Conservation (phyloP, 23 tunicate species). For the Halocynthia roretzi region DNA sequence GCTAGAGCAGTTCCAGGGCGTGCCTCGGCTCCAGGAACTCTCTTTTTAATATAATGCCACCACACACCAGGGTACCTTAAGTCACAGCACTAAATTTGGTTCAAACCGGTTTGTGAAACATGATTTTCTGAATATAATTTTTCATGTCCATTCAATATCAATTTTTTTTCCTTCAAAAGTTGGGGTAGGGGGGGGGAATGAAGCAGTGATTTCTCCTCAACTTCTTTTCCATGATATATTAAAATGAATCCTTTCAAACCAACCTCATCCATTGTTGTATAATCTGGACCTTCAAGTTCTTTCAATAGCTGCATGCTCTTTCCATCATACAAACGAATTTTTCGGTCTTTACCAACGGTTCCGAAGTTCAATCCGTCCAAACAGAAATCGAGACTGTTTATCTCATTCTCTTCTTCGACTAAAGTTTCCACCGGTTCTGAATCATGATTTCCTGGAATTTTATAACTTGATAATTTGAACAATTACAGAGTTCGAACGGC, state of each 20-base stretch:
- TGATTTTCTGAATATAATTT: no score
- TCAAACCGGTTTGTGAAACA: no score
- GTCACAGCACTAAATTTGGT: no score
- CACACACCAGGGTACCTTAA: no score
- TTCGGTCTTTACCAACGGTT: conserved; percentile 72
- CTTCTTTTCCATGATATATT: neutral
- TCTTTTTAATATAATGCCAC: no score
- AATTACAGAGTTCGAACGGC: no score
- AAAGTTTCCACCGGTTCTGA: conserved; percentile 21
- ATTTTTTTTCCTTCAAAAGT: no score
- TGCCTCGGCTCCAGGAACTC: no score
- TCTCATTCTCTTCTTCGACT: conserved; percentile 55
- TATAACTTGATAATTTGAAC: no score
- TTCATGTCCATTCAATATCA: no score
- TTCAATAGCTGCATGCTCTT: conserved; percentile 28
- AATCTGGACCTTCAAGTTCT: conserved; percentile 45
- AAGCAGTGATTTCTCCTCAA: neutral
- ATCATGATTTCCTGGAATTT: neutral
- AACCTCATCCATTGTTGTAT: conserved; percentile 47
- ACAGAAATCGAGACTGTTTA: conserved; percentile 61
- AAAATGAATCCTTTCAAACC: neutral
- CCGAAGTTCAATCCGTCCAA: conserved; percentile 52
- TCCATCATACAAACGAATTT: conserved; percentile 60
- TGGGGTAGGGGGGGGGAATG: neutral
- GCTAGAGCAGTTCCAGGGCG: no score